phyloP scores from a whole-genome alignment of 1,140 invertebrate species.

The Dreissena rostriformis region DNA sequence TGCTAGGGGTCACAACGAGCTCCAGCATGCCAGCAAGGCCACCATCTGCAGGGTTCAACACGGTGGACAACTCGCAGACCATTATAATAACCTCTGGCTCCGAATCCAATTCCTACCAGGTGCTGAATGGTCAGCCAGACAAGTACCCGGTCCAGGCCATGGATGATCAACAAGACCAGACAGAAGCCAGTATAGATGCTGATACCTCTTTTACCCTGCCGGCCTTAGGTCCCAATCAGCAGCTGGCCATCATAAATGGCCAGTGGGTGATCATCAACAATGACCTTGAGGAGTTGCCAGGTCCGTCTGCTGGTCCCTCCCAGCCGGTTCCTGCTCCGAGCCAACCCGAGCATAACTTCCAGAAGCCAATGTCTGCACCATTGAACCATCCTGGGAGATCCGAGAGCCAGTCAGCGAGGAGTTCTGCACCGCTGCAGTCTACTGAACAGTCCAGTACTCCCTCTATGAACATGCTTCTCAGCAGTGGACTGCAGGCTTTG shows the following conservation, averaged over 20 bases:
- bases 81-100: too few relatives aligned
- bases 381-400: background rate
- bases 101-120: too few relatives aligned
- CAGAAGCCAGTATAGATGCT: background rate
- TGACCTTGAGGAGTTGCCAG: background rate
- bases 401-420: background rate
- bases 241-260: background rate
- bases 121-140: too few relatives aligned
- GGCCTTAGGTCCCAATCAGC: background rate
- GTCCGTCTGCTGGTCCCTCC: background rate
- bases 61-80: too few relatives aligned
- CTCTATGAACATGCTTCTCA: background rate
- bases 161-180: too few relatives aligned
- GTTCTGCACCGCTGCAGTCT: background rate
- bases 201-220: background rate
- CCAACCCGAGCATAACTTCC: background rate
- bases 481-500: constrained; percentile 5
- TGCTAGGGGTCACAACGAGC: too few relatives aligned
- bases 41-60: too few relatives aligned
- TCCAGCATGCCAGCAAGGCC: too few relatives aligned
- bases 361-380: background rate
- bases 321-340: background rate
- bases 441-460: background rate
- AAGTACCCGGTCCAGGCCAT: too few relatives aligned
- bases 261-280: background rate